These are phyloP conservation scores for Falco columbarius DNA, from an alignment of 2,797 vertebrate genomes.

Conservation along the genomic window DNA sequence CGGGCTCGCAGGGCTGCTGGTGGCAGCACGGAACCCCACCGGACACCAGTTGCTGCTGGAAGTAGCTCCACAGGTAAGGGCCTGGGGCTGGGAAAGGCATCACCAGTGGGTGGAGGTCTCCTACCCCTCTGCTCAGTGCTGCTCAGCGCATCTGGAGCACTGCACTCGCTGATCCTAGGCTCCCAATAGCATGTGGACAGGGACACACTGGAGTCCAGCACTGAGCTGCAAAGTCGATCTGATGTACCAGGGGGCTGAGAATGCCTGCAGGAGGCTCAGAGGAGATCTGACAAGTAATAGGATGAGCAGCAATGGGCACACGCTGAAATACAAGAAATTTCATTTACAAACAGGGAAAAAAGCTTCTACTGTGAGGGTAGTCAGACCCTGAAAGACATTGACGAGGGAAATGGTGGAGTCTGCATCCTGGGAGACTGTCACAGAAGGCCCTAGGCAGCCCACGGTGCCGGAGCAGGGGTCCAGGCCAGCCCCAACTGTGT, in stretches of 20 bases:
- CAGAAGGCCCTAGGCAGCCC: neutral
- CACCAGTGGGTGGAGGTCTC: fast-evolving
- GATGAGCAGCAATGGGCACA: neutral
- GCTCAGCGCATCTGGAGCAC: neutral
- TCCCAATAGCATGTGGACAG: neutral
- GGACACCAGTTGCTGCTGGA: neutral
- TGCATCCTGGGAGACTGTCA: neutral
- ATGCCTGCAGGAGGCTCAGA: neutral
- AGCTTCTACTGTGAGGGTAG: neutral
- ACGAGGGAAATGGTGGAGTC: neutral
- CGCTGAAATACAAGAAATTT: neutral
- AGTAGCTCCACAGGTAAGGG: neutral
- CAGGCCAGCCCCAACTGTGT: neutral
- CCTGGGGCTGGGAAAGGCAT: neutral
- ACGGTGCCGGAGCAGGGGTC: neutral
- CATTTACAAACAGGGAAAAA: neutral
- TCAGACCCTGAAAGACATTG: neutral
- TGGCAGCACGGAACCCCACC: fast-evolving
- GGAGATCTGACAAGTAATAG: too few relatives aligned
- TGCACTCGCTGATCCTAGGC: neutral
- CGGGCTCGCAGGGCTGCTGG: neutral
- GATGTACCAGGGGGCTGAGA: fast-evolving
- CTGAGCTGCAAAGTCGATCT: neutral
- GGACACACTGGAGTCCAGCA: neutral
- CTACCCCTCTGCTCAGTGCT: neutral